Conservation (phyloP, 64 coral and sea anemone genomes). For the Stichodactyla mertensii region DNA sequence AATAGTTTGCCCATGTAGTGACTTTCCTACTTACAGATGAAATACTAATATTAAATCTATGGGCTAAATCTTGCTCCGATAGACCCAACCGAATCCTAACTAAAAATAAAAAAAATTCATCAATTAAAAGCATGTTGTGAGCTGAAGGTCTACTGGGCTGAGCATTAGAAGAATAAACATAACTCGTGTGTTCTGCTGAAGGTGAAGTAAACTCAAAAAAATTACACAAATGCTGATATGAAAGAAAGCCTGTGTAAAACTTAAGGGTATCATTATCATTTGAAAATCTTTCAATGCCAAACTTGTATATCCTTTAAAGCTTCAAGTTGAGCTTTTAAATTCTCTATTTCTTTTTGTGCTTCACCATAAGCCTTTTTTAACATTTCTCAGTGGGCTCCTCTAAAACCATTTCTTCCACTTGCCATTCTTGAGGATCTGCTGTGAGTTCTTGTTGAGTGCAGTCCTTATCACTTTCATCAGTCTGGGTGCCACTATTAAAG, state of each 20-base stretch:
- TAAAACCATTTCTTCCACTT: not conserved
- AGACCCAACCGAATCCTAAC: too few relatives aligned
- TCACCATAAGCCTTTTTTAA: constrained; percentile 9
- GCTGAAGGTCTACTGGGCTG: too few relatives aligned
- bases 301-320: constrained; percentile 19
- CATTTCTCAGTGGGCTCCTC: not conserved
- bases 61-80: too few relatives aligned
- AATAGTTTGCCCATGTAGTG: too few relatives aligned
- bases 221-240: constrained; percentile 13
- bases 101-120: not conserved
- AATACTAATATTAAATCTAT: too few relatives aligned
- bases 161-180: too few relatives aligned
- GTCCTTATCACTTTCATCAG: constrained; percentile 31
- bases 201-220: too few relatives aligned
- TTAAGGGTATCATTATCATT: constrained; percentile 35
- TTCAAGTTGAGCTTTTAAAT: constrained; percentile 15
- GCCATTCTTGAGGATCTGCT: not conserved
- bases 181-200: too few relatives aligned
- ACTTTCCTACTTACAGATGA: too few relatives aligned
- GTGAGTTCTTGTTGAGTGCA: not conserved
- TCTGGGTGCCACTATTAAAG: constrained; percentile 14
- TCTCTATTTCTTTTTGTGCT: constrained; percentile 28
- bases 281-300: constrained; percentile 52
- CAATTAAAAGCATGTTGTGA: too few relatives aligned
- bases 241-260: constrained; percentile 57